Conservation (phyloP, 2,888 invertebrate genomes). For the Morpho deidamia region DNA sequence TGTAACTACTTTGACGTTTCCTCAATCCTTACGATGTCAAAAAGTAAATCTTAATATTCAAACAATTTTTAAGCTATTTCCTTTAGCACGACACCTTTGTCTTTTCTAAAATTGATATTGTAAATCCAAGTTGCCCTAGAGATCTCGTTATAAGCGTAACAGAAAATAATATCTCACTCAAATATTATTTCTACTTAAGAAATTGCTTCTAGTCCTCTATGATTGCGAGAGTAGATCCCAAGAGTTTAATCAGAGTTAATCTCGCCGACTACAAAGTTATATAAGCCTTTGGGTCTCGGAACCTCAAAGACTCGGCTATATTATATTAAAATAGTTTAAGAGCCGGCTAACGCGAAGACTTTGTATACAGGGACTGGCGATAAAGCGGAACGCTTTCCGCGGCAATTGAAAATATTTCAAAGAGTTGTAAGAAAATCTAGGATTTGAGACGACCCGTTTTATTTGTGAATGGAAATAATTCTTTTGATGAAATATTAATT, state of each 20-base stretch:
- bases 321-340: constrained; percentile 23
- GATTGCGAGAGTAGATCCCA: constrained; percentile 4
- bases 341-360: constrained; percentile 19
- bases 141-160: not conserved
- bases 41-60: no score
- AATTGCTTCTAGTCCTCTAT: constrained; percentile 4
- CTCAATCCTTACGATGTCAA: no score
- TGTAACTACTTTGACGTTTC: no score
- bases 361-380: constrained; percentile 19
- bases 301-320: constrained; percentile 20
- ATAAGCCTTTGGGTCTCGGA: constrained; percentile 10
- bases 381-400: constrained; percentile 19
- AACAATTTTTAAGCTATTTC: no score
- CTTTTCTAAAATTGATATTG: no score
- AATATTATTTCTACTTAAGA: constrained; percentile 1
- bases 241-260: constrained; percentile 17
- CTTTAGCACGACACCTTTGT: no score
- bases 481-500: constrained; percentile 29
- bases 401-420: constrained; percentile 23
- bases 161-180: not conserved
- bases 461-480: constrained; percentile 24
- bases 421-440: constrained; percentile 23
- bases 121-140: not conserved
- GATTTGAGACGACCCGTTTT: constrained; percentile 18
- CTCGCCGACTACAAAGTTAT: constrained; percentile 14